Percentiles rank a stretch among this genome's conserved stretches.
phyloP scores from a whole-genome alignment of 2,888 invertebrate species.

The Drosophila borborema region DNA sequence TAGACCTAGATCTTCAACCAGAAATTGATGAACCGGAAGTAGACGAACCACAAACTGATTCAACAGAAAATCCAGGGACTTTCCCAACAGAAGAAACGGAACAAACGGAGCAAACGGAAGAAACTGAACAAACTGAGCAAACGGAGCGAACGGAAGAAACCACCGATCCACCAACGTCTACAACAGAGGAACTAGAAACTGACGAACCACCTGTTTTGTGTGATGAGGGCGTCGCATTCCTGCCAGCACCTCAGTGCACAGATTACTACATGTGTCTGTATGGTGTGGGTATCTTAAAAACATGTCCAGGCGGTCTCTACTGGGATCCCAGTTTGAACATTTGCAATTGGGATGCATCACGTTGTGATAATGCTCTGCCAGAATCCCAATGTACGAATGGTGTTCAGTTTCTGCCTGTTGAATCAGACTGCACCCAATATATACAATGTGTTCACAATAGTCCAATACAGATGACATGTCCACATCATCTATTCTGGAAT shows the following conservation, averaged over 20 bases:
- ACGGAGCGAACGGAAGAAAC: neutral
- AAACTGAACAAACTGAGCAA: neutral
- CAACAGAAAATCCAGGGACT: neutral
- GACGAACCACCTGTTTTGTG: slow-evolving; percentile 1
- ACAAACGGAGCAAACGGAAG: neutral
- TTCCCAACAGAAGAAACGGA: neutral
- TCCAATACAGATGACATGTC: slow-evolving; percentile 5
- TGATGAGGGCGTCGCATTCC: neutral
- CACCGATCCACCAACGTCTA: neutral
- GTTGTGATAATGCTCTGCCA: neutral
- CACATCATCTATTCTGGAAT: neutral
- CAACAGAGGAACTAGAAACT: neutral
- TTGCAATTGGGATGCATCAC: slow-evolving; percentile 6
- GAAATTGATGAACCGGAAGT: slow-evolving; percentile 1
- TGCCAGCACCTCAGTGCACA: slow-evolving; percentile 9
- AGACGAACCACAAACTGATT: neutral
- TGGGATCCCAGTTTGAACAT: slow-evolving; percentile 2
- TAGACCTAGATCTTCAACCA: neutral
- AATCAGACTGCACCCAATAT: slow-evolving; percentile 7
- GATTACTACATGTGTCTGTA: slow-evolving; percentile 3
- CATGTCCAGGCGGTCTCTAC: slow-evolving; percentile 5
- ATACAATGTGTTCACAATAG: slow-evolving; percentile 8
- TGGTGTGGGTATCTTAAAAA: neutral
- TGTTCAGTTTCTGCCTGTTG: neutral
- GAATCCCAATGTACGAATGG: neutral